These are phyloP conservation scores for Cerastis leucographa DNA, from an alignment of 2,888 invertebrate genomes.

Conservation along the genomic window DNA sequence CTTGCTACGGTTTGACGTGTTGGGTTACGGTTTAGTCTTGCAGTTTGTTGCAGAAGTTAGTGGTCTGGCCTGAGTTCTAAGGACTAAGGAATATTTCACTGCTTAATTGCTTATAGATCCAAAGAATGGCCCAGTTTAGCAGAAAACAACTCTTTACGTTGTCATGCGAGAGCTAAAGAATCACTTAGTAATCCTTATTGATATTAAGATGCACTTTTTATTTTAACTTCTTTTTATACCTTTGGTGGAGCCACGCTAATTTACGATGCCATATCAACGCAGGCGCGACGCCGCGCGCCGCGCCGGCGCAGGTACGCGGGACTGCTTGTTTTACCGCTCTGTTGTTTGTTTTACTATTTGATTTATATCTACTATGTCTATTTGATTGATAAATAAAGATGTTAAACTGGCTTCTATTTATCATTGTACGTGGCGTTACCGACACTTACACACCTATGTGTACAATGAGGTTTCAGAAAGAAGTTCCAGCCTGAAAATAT, in stretches of 20 bases:
- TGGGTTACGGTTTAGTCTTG: conserved; percentile 40
- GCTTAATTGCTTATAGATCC: no score
- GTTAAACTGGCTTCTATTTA: neutral
- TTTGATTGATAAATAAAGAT: conserved; percentile 17
- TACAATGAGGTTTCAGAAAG: conserved; percentile 8
- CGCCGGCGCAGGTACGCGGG: conserved; percentile 40
- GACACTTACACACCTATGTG: neutral
- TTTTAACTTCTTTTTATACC: neutral
- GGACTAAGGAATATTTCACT: neutral
- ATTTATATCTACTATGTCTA: conserved; percentile 20
- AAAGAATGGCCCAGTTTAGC: no score
- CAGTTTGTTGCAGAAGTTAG: neutral
- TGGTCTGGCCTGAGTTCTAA: neutral
- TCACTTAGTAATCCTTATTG: neutral
- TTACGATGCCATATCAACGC: conserved; percentile 3
- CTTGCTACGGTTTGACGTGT: conserved; percentile 64
- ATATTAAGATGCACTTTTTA: neutral
- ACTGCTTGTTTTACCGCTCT: conserved; percentile 38
- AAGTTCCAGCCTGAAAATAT: conserved; percentile 30
- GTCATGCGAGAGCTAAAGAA: neutral
- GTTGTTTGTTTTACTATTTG: conserved; percentile 20
- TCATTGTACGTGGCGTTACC: neutral
- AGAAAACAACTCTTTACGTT: neutral
- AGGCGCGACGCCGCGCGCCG: conserved; percentile 30
- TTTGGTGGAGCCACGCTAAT: neutral